Base-by-base conservation (phyloP, 2,113 vertebrate species). In the Pseudorectes ferrugineus region DNA sequence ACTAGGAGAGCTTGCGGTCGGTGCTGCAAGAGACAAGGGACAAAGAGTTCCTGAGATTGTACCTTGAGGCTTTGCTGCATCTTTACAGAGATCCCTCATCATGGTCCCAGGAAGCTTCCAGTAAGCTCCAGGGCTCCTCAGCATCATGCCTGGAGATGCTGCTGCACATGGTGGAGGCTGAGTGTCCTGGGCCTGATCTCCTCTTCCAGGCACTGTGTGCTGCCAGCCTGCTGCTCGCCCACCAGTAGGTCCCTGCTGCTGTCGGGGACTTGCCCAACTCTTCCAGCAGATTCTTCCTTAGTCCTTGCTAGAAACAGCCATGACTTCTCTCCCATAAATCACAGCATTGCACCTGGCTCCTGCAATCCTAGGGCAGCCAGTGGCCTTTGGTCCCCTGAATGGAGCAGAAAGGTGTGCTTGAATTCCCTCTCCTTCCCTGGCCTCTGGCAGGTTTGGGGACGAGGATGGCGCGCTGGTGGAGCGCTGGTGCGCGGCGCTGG, bases 1-100 rank as follows among this genome's bases (percentile, higher is more conserved):
- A 65, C 45, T 90, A 99, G 99, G 96, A 95, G 62, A 98, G 97
- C 95, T 97, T 99, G 89, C 62, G 2, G 92, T 96, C 90, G 8
- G 97, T 98, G 85, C 88, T 98, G 16, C 97, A 90, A 95, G 80
- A 96, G 52, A 96, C 95, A 55, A 71, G 83, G 68, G 95, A 96
- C 89, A 90, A 93, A 61, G 97, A 98, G 70, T 98, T 98, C 95
- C 97, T 98, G 89, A 97, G 91, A 76, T 62, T 96, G n/a, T 98
- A 98, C 96, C 96, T 99, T 46, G 83, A 98, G 78, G 98, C 98
- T 71, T 95, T 99, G 90, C 96, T 97, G 85, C 92, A 94, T 66
- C 89, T 98, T 92, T 93, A 87, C 83, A 93, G 89, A 92, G 45
- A 88, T 21, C 76, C 88, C 25, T 65, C 6, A 0, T 74, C 36